Conservation (phyloP, 2,113 vertebrate species). For the Accipiter cooperii region DNA sequence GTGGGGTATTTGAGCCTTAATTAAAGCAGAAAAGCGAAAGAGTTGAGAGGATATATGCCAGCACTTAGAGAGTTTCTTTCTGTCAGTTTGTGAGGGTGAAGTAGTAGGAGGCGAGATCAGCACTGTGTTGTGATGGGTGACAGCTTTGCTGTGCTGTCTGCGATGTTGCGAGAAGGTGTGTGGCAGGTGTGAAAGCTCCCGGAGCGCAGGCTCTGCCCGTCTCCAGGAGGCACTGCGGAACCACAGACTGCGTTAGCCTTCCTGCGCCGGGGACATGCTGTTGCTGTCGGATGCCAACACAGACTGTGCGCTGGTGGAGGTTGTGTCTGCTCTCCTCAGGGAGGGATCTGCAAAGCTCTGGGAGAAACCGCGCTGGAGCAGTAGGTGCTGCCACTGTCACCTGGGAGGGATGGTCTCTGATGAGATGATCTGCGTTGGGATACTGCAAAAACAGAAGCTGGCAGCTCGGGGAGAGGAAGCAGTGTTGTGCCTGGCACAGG, state of each 20-base stretch:
- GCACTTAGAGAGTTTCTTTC: neutral
- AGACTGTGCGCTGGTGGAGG: neutral
- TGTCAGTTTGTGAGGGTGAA: neutral
- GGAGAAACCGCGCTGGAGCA: fast-evolving
- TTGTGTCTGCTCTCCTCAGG: fast-evolving
- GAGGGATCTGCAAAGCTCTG: neutral
- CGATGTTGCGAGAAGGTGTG: neutral
- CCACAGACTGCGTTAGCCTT: neutral
- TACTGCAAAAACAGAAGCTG: neutral
- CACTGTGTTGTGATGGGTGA: neutral
- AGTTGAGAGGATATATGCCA: neutral
- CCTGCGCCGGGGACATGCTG: fast-evolving
- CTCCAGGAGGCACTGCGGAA: neutral
- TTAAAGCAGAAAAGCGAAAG: neutral
- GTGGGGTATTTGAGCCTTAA: neutral
- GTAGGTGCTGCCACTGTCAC: neutral
- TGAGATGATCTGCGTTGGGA: fast-evolving
- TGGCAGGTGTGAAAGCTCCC: neutral
- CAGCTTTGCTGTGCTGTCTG: neutral
- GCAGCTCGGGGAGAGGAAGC: neutral
- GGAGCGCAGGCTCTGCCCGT: neutral
- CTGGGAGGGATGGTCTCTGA: fast-evolving
- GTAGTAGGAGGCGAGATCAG: neutral
- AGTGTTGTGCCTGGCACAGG: fast-evolving
- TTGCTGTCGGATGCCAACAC: fast-evolving